Base-by-base conservation (phyloP, 37 sponge, comb jelly and placozoan species). In the Eunapius fragilis region DNA sequence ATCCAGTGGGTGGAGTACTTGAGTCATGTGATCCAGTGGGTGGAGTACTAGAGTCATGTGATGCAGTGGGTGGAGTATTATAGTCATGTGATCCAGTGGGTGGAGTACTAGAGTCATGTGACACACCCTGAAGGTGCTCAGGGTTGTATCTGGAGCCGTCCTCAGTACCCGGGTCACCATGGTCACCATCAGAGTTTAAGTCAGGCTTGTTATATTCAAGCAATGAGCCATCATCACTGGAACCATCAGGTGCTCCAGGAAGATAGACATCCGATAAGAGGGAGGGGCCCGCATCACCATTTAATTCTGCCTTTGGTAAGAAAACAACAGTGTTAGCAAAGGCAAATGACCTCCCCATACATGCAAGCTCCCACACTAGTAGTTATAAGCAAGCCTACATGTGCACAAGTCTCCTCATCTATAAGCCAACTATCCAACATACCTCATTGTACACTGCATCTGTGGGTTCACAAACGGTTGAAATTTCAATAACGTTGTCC, bases 401-500 rank as follows among this genome's bases (percentile, higher is more conserved):
- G n/a, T n/a, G n/a, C n/a, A n/a, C n/a, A n/a, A n/a, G n/a, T n/a
- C n/a, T n/a, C n/a, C n/a, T n/a, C n/a, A n/a, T n/a, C n/a, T n/a
- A n/a, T n/a, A n/a, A n/a, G n/a, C n/a, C n/a, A n/a, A n/a, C 41
- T 41, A 41, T 41, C 14, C 58, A 10, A 19, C 58, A 11, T 11
- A 58, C 58, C 58, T 58, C 58, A 19, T 19, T 58, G 58, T 58
- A 19, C 58, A 58, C 58, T 17, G 14, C 14, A 58, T 58, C 19
- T 58, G 58, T 58, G 14, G 58, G 58, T 13, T 17, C 58, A 58
- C 58, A 58, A 12, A 32, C 19, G 2, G 58, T n/a, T 4, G 71
- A 78, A 33, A 83, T 25, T 28, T 89, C 89, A 3, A 78, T 77
- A 38, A 89, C 68, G 35, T 31, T 84, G 31, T 25, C 27, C 2